These are phyloP conservation scores for Echiichthys vipera DNA, from an alignment of 2,797 vertebrate species.

Conservation along the genomic window DNA sequence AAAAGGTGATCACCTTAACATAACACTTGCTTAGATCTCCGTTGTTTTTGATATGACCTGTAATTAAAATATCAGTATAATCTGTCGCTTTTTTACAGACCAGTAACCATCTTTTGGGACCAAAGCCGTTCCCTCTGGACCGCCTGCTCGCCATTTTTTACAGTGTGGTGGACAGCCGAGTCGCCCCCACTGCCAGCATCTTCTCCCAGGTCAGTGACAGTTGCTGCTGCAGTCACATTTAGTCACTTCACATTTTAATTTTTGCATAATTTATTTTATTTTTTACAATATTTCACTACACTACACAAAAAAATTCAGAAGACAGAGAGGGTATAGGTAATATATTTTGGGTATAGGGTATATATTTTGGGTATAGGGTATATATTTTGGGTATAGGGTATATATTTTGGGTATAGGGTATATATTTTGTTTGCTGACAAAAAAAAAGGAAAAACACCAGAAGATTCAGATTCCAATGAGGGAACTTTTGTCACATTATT, in stretches of 20 bases:
- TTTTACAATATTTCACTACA: neutral
- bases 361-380: no score
- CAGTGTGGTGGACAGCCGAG: constrained; percentile 95
- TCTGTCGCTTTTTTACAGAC: constrained; percentile 81
- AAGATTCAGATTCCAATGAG: neutral
- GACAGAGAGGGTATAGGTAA: no score
- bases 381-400: no score
- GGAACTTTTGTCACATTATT: neutral
- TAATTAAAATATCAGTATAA: neutral
- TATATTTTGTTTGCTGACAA: no score
- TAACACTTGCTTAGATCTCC: neutral
- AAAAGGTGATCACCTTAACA: constrained; percentile 86
- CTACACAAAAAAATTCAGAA: neutral
- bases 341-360: no score
- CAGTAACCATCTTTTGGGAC: constrained; percentile 96
- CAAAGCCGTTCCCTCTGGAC: constrained; percentile 95
- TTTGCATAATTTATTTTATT: neutral
- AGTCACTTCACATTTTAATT: neutral
- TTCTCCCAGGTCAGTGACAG: constrained; percentile 92
- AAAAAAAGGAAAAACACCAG: no score
- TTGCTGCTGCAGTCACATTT: neutral
- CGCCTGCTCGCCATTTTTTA: constrained; percentile 95
- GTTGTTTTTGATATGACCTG: neutral
- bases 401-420: no score
- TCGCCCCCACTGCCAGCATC: constrained; percentile 94